Conservation (phyloP, 2,113 vertebrate genomes). For the Corvus moneduloides region DNA sequence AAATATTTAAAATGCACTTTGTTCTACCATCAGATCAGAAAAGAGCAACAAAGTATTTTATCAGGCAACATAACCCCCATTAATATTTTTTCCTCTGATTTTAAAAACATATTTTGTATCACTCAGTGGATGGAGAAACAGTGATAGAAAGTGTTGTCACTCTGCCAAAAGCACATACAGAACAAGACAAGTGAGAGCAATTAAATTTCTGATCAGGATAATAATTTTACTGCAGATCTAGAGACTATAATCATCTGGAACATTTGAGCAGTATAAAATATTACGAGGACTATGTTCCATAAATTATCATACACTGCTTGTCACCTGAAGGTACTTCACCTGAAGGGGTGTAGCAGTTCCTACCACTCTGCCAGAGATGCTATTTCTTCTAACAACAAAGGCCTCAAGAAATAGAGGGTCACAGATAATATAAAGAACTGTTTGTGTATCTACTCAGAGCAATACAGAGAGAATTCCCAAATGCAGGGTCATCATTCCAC, state of each 20-base stretch:
- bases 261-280: slow-evolving; percentile 31
- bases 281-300: not conserved
- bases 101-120: slow-evolving; percentile 29
- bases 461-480: not conserved
- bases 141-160: slow-evolving; percentile 52
- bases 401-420: not conserved
- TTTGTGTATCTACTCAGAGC: not conserved
- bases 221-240: slow-evolving; percentile 59
- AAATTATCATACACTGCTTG: not conserved
- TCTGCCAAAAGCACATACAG: slow-evolving; percentile 45
- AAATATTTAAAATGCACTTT: slow-evolving; percentile 25
- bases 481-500: not conserved
- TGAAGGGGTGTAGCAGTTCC: not conserved
- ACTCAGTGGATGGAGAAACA: not conserved
- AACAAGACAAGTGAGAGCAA: slow-evolving; percentile 64
- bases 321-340: not conserved
- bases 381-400: not conserved
- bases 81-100: slow-evolving; percentile 25
- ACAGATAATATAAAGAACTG: not conserved
- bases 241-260: slow-evolving; percentile 55
- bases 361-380: not conserved
- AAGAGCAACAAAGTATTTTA: slow-evolving; percentile 17
- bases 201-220: slow-evolving; percentile 65
- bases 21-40: not conserved
- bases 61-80: not conserved